Percentiles rank a stretch among this genome's conserved stretches.
These are phyloP conservation scores for Cyclura pinguis DNA, from an alignment of 2,797 vertebrate species.

Conservation along the genomic window DNA sequence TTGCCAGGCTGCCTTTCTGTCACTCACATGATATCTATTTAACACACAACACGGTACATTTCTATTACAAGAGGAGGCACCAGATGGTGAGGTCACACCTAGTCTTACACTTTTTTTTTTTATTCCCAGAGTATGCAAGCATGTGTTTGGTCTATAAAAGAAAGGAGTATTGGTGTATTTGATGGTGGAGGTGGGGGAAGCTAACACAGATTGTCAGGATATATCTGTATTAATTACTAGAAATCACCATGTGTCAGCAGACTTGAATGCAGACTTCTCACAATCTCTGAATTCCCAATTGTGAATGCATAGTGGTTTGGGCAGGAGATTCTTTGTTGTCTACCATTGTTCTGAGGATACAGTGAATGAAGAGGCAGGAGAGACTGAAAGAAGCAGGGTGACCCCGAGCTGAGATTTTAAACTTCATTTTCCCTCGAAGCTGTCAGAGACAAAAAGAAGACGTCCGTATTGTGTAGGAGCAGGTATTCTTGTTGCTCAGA, in stretches of 20 bases:
- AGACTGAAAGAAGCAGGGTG: neutral
- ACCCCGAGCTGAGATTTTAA: neutral
- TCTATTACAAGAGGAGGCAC: slow-evolving; percentile 16
- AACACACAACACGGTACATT: neutral
- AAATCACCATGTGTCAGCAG: neutral
- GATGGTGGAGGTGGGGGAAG: neutral
- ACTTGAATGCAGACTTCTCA: neutral
- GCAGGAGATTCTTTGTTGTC: neutral
- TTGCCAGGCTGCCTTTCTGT: neutral
- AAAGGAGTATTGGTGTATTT: neutral
- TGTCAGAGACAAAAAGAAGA: neutral
- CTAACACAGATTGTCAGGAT: neutral
- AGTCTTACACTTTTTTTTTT: slow-evolving; percentile 19
- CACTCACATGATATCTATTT: neutral
- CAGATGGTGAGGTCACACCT: slow-evolving; percentile 41
- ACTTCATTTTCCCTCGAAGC: no score
- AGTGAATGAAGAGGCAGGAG: neutral
- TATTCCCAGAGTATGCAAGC: neutral
- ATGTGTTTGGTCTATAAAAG: slow-evolving; percentile 22
- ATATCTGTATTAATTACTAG: slow-evolving; percentile 4
- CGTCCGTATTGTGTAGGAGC: neutral
- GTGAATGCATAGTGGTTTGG: neutral
- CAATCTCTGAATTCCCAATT: neutral
- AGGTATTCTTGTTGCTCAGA: neutral
- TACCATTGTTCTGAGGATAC: neutral